Evolutionary conservation across 2,797 vertebrate genomes (phyloP).

Genomic region (Bufotes viridis): DNA sequence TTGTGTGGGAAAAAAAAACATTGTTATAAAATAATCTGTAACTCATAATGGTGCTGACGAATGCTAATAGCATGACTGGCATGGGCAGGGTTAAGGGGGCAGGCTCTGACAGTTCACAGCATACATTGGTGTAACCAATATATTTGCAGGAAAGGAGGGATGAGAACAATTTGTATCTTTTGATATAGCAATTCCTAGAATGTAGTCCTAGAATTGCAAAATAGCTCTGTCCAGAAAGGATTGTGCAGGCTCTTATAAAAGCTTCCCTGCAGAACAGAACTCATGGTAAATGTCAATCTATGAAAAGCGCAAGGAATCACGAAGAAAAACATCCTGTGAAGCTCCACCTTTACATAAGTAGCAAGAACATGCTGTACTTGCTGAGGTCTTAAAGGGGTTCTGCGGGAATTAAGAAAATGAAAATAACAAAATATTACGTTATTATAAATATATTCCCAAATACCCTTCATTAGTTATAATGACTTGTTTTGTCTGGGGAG

Average conservation of each 20-base stretch:
- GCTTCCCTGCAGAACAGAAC: slow-evolving; percentile 40
- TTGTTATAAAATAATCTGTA: no score
- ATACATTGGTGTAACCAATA: slow-evolving; percentile 9
- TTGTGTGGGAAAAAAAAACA: no score
- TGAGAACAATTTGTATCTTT: slow-evolving; percentile 22
- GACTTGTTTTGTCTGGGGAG: no score
- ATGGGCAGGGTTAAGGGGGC: not conserved
- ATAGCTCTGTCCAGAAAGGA: slow-evolving; percentile 35
- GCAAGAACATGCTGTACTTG: no score
- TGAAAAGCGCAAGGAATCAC: not conserved
- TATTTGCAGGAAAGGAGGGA: slow-evolving; percentile 26
- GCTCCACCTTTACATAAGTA: not conserved
- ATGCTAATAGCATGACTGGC: not conserved
- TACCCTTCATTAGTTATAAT: no score
- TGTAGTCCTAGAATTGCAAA: slow-evolving; percentile 36
- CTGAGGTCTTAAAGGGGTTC: no score
- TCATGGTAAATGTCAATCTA: not conserved
- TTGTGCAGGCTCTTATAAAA: slow-evolving; percentile 19
- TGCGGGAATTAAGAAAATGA: no score
- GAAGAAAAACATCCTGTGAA: not conserved
- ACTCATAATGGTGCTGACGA: no score
- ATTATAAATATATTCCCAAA: no score
- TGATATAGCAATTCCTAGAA: slow-evolving; percentile 47
- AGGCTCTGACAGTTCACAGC: not conserved
- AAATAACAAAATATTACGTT: no score